Percentiles rank a stretch among this genome's conserved stretches.
Conservation (phyloP, 2,888 invertebrate genomes). For the Ennomos quercinarius region DNA sequence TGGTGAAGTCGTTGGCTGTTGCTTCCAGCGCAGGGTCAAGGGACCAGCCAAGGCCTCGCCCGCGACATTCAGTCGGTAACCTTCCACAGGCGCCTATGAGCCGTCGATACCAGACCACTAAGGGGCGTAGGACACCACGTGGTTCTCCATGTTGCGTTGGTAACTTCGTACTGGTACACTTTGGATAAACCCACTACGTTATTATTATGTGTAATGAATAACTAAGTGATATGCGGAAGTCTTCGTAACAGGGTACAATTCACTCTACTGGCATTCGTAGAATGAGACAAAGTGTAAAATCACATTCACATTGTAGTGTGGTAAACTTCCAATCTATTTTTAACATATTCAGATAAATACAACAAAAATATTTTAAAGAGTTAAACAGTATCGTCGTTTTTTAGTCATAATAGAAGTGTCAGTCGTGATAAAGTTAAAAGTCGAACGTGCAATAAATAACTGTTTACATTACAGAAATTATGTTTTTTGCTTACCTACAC, state of each 20-base stretch:
- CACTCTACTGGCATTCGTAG: conserved; percentile 7
- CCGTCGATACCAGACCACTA: conserved; percentile 29
- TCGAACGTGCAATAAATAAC: conserved; percentile 5
- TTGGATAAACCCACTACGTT: conserved; percentile 21
- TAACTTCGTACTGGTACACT: too few species aligned
- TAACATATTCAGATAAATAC: conserved; percentile 3
- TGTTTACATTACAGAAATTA: conserved; percentile 6
- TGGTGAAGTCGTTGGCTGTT: conserved; percentile 63
- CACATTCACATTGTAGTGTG: background rate
- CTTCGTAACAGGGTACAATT: conserved; percentile 14
- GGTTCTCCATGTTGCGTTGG: background rate
- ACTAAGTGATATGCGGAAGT: conserved; percentile 29
- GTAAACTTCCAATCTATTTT: background rate
- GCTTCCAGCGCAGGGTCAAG: conserved; percentile 72
- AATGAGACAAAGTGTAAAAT: conserved; percentile 1
- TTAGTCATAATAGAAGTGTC: background rate
- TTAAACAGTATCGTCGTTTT: background rate
- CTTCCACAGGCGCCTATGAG: conserved; percentile 62
- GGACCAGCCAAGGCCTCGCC: conserved; percentile 74
- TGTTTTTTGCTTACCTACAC: conserved; percentile 5
- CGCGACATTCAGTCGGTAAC: conserved; percentile 71
- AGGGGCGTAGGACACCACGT: conserved; percentile 6
- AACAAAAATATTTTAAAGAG: background rate
- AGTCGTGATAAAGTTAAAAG: conserved; percentile 1
- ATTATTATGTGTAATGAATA: background rate